Base-by-base conservation (phyloP, 2,113 vertebrate species). In the Struthidea cinerea region DNA sequence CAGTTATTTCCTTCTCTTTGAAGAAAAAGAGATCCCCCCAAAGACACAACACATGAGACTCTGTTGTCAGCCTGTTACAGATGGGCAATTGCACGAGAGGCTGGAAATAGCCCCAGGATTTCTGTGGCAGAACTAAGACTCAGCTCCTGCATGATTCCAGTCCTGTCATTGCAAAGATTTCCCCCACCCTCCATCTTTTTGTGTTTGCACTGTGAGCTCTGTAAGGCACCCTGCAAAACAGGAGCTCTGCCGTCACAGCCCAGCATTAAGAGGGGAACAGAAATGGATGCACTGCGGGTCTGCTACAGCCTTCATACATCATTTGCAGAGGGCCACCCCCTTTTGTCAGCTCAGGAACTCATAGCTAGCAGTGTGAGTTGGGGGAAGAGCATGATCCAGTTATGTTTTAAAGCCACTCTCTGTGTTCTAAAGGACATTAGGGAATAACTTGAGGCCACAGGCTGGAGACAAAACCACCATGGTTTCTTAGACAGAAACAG, bases 71-170 rank as follows among this genome's bases (percentile, higher is more conserved):
- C 35, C 30, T 69, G 15, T 50, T 70, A 70, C 20, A 50, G 33
- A 16, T 20, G 9, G 37, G 52, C n/a, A 46, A 4, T 16, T 42
- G 19, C 49, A n/a, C 35, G 20, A n/a, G 61, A 47, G 32, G 14
- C n/a, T 94, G 76, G n/a, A 82, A 75, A 59, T 5, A 9, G 19
- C 21, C 24, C 39, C 39, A 44, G 18, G n/a, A 81, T 28, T 88
- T 84, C 87, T 70, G 18, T 14, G 26, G 20, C 1, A 9, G 63
- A 86, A 47, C 55, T 0, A 3, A 16, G 6, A 70, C 44, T 42
- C 52, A 56, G 14, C 1, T 37, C 16, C 19, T 0, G 0, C 50
- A 21, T 12, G 18, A 18, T 19, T 35, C 50, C 28, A 46, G 57
- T 27, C 44, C 30, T 65, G 63, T 53, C n/a, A 28, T 13, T 26